Evolutionary conservation across 2,113 vertebrate genomes (phyloP).

Genomic region (Synchiropus splendidus): DNA sequence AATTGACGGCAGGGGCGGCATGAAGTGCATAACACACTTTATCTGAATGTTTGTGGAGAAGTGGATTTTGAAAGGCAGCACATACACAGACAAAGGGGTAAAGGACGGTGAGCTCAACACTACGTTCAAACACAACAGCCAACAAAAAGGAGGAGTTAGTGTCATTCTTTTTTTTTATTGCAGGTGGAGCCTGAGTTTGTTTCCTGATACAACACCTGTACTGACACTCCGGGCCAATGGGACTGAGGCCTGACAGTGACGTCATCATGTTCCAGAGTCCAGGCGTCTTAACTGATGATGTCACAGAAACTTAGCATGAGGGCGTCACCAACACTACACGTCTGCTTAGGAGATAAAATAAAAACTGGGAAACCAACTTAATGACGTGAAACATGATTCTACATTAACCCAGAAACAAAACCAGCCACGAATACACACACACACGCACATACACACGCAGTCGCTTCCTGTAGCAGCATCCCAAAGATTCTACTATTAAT

Average conservation of each 20-base stretch:
- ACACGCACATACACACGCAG: background rate
- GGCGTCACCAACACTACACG: conserved; percentile 11
- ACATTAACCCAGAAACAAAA: conserved; percentile 19
- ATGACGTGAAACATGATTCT: conserved; percentile 27
- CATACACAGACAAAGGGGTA: too few relatives aligned
- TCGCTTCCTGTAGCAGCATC: conserved; percentile 40
- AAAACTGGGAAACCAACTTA: conserved; percentile 16
- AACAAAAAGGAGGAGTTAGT: too few relatives aligned
- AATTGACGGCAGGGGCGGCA: too few relatives aligned
- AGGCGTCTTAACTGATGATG: conserved; percentile 2
- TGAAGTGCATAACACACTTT: too few relatives aligned
- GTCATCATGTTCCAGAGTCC: conserved; percentile 9
- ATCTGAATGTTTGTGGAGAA: too few relatives aligned
- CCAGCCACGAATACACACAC: conserved; percentile 7
- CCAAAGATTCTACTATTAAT: conserved; percentile 9
- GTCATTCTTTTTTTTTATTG: conserved; percentile 31
- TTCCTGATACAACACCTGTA: conserved; percentile 39
- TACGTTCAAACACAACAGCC: background rate
- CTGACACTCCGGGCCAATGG: conserved; percentile 22
- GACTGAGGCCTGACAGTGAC: conserved; percentile 15
- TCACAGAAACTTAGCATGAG: conserved; percentile 4
- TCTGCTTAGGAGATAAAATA: conserved; percentile 7
- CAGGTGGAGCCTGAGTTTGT: conserved; percentile 40
- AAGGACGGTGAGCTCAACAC: too few relatives aligned
- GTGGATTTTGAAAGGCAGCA: too few relatives aligned